Conservation (phyloP, 2,113 vertebrate species). For the Narcine bancroftii region DNA sequence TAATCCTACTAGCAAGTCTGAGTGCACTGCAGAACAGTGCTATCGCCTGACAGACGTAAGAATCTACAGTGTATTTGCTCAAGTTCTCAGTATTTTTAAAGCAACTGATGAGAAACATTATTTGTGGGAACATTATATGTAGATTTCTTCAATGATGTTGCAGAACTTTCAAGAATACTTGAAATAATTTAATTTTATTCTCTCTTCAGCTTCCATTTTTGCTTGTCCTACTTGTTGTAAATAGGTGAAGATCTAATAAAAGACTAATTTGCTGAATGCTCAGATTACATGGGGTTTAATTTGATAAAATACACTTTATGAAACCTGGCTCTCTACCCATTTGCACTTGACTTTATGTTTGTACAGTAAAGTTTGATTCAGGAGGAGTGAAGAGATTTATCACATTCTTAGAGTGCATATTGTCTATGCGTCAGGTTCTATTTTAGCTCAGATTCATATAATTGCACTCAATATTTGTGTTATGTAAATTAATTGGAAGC, state of each 20-base stretch:
- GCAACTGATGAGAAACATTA: background rate
- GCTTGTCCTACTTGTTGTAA: background rate
- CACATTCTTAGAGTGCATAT: background rate
- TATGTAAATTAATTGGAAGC: too few relatives aligned
- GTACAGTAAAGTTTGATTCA: background rate
- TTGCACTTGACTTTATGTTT: background rate
- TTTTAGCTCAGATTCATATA: too few relatives aligned
- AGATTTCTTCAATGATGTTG: background rate
- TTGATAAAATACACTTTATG: background rate
- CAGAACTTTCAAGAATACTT: background rate
- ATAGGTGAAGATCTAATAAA: background rate
- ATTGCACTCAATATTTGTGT: too few relatives aligned
- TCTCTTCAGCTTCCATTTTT: background rate
- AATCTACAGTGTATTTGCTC: background rate
- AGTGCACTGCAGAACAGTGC: slow-evolving; percentile 93
- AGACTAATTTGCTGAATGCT: background rate
- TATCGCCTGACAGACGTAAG: slow-evolving; percentile 81
- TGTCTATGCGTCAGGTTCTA: background rate
- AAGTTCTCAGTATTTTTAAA: background rate
- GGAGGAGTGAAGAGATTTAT: background rate
- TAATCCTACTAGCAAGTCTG: slow-evolving; percentile 92
- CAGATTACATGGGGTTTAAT: background rate
- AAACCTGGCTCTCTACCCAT: background rate
- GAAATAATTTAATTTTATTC: background rate
- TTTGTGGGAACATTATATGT: background rate